Conservation (phyloP, 2,797 vertebrate species). For the Podarcis lilfordi region DNA sequence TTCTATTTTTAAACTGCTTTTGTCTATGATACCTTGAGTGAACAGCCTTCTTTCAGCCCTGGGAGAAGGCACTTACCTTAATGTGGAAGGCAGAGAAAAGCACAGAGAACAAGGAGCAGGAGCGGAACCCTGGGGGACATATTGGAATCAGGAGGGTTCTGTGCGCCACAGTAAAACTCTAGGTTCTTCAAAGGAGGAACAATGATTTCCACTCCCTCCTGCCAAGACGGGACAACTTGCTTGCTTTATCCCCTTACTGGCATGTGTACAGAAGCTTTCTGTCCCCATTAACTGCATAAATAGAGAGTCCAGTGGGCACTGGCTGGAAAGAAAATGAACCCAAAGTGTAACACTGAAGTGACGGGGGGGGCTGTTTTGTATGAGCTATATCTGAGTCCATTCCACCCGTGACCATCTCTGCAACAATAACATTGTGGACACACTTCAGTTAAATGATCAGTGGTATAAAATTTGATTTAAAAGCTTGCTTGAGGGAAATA, state of each 20-base stretch:
- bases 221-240: not conserved
- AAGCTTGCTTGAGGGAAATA: too few relatives aligned
- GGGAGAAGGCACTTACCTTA: not conserved
- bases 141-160: not conserved
- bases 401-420: too few relatives aligned
- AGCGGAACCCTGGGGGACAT: not conserved
- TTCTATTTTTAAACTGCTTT: not conserved
- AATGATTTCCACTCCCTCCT: not conserved
- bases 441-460: too few relatives aligned
- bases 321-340: too few relatives aligned
- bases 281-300: not conserved
- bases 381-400: too few relatives aligned
- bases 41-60: not conserved
- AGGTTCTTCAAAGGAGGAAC: not conserved
- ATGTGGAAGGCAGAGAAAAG: not conserved
- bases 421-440: too few relatives aligned
- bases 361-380: too few relatives aligned
- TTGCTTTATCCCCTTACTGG: not conserved
- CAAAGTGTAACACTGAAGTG: too few relatives aligned
- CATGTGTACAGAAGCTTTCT: not conserved
- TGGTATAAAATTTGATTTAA: too few relatives aligned
- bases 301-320: not conserved
- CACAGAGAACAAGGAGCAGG: not conserved
- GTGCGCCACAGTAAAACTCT: not conserved
- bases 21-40: not conserved